A percentile compares a stretch with the other conserved stretches of the same genome.
Evolutionary conservation across 1,140 invertebrate genomes (phyloP).

Genomic region (Drosophila tsacasi): DNA sequence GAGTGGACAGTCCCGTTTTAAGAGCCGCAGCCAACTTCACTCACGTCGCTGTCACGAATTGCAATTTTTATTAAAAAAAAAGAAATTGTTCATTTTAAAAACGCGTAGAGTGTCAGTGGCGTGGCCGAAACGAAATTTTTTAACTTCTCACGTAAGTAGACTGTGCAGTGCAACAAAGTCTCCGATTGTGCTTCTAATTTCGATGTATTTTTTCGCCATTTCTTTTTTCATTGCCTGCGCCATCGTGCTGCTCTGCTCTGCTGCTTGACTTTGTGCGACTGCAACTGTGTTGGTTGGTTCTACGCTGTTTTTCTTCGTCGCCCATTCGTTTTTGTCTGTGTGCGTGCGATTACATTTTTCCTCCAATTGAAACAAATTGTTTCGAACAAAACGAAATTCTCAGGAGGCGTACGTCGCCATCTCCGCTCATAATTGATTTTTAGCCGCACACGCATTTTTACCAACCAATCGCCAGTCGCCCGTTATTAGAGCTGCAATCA

Average conservation of each 20-base stretch:
- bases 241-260: conserved; percentile 47
- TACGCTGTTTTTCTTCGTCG: conserved; percentile 50
- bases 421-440: conserved; percentile 34
- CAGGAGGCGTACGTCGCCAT: conserved; percentile 40
- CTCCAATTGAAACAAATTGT: conserved; percentile 62
- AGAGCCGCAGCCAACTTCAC: conserved; percentile 78
- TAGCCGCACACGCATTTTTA: conserved; percentile 24
- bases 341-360: conserved; percentile 55
- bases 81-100: conserved; percentile 55
- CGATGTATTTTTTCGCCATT: conserved; percentile 67
- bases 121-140: conserved; percentile 26
- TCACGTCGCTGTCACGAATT: conserved; percentile 78
- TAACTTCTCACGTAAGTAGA: conserved; percentile 56
- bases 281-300: conserved; percentile 65
- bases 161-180: background rate
- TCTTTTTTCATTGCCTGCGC: conserved; percentile 68
- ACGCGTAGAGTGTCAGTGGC: conserved; percentile 53
- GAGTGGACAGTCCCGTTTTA: conserved; percentile 28
- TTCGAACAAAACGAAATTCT: conserved; percentile 21
- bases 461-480: conserved; percentile 2
- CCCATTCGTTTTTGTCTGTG: conserved; percentile 25
- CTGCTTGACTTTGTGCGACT: conserved; percentile 56
- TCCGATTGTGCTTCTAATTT: conserved; percentile 26
- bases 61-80: conserved; percentile 72
- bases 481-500: conserved; percentile 19